These are phyloP conservation scores for Machimus rusticus DNA, from an alignment of 2,888 invertebrate species.

Conservation along the genomic window DNA sequence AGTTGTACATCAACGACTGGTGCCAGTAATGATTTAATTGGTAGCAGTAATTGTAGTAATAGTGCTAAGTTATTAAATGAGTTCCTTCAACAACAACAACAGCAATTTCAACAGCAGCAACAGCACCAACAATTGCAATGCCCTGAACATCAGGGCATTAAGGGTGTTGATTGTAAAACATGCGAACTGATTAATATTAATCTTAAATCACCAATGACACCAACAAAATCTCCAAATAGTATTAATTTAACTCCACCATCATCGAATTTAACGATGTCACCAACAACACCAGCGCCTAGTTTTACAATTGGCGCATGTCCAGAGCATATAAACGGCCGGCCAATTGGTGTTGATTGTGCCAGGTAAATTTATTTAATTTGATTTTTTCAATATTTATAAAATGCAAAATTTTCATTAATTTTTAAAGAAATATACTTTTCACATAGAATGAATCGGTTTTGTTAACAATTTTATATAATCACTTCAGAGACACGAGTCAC, in stretches of 20 bases:
- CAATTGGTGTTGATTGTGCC: conserved; percentile 92
- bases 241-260: conserved; percentile 54
- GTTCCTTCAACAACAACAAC: conserved; percentile 59
- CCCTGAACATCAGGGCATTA: conserved; percentile 58
- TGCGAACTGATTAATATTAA: conserved; percentile 59
- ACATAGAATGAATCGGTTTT: no score
- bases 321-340: conserved; percentile 92
- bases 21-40: conserved; percentile 47
- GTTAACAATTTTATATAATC: no score
- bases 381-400: no score
- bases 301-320: conserved; percentile 92
- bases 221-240: conserved; percentile 53
- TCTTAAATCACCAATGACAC: conserved; percentile 53
- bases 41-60: conserved; percentile 50
- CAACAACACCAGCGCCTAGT: conserved; percentile 53
- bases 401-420: no score
- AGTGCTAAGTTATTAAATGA: conserved; percentile 60
- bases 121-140: conserved; percentile 52
- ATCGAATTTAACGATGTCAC: conserved; percentile 50
- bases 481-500: no score
- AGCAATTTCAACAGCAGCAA: conserved; percentile 54
- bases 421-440: no score
- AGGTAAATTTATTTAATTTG: conserved; percentile 53
- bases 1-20: conserved; percentile 53
- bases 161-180: conserved; percentile 60